These are phyloP conservation scores for Conopomorpha cramerella DNA, from an alignment of 1,140 invertebrate genomes.

Conservation along the genomic window DNA sequence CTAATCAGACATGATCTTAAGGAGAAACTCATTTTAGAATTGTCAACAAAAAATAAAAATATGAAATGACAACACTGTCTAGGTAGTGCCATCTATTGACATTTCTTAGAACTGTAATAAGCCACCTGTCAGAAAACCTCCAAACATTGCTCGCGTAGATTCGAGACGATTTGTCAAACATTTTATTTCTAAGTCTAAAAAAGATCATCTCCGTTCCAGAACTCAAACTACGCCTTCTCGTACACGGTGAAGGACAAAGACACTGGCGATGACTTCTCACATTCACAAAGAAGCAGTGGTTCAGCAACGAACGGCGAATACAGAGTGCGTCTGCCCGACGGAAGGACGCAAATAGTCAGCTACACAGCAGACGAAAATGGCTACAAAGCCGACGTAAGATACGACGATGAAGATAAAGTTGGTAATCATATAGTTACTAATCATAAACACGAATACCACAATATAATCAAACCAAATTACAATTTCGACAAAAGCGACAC, in stretches of 20 bases:
- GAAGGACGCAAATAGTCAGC: conserved; percentile 67
- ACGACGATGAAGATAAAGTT: conserved; percentile 32
- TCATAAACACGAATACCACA: conserved; percentile 1
- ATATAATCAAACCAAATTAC: conserved; percentile 3
- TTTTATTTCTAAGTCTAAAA: too few species aligned
- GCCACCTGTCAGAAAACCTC: too few species aligned
- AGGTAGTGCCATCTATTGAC: too few species aligned
- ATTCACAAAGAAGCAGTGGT: conserved; percentile 57
- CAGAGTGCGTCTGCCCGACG: conserved; percentile 74
- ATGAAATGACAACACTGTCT: too few species aligned
- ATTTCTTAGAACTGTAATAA: too few species aligned
- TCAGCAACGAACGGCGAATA: conserved; percentile 69
- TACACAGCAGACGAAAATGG: conserved; percentile 63
- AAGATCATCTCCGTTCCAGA: too few species aligned
- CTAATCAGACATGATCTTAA: too few species aligned
- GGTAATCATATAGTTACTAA: conserved; percentile 9
- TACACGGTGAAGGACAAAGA: conserved; percentile 58
- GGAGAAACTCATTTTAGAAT: too few species aligned
- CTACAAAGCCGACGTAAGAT: conserved; percentile 62
- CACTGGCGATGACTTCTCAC: conserved; percentile 63
- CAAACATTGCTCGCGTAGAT: too few species aligned
- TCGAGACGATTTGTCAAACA: too few species aligned
- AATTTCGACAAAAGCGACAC: background rate
- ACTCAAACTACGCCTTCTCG: conserved; percentile 62
- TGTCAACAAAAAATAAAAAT: too few species aligned